Evolutionary conservation across 1,140 invertebrate genomes (phyloP).

Genomic region (Chlorops oryzae): DNA sequence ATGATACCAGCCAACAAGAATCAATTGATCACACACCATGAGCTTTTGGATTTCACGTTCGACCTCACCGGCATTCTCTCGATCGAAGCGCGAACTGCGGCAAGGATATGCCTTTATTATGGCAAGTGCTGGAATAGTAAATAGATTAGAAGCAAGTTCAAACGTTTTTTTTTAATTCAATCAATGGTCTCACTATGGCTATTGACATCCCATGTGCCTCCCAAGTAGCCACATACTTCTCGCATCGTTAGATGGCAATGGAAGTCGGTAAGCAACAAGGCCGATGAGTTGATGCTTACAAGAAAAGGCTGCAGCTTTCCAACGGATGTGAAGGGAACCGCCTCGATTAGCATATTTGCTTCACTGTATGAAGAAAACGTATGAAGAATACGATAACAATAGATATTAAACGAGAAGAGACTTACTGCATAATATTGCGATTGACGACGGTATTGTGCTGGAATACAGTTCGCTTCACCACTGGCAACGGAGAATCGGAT

Average conservation of each 20-base stretch:
- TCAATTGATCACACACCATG: conserved; percentile 74
- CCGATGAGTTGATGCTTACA: conserved; percentile 82
- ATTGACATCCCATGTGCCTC: conserved; percentile 90
- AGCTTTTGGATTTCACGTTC: conserved; percentile 75
- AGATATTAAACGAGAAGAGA: conserved; percentile 4
- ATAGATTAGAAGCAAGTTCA: too few relatives aligned
- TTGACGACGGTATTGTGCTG: conserved; percentile 65
- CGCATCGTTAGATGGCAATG: conserved; percentile 88
- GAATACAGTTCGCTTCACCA: conserved; percentile 58
- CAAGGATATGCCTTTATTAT: conserved; percentile 88
- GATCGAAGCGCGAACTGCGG: conserved; percentile 71
- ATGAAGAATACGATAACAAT: too few relatives aligned
- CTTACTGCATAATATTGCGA: conserved; percentile 64
- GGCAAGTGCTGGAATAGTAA: conserved; percentile 62
- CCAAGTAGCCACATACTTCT: conserved; percentile 91
- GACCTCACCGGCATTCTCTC: conserved; percentile 62
- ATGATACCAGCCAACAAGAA: conserved; percentile 92
- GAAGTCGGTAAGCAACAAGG: conserved; percentile 82
- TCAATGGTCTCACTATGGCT: conserved; percentile 89
- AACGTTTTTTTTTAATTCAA: too few relatives aligned
- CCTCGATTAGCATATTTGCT: conserved; percentile 79
- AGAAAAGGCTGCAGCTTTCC: conserved; percentile 89
- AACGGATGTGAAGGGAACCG: conserved; percentile 76
- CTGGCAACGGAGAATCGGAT: conserved; percentile 51
- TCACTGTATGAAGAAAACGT: conserved; percentile 55